Base-by-base conservation (phyloP, 92 coral and sea anemone genomes). In the Zoanthus gigantus region DNA sequence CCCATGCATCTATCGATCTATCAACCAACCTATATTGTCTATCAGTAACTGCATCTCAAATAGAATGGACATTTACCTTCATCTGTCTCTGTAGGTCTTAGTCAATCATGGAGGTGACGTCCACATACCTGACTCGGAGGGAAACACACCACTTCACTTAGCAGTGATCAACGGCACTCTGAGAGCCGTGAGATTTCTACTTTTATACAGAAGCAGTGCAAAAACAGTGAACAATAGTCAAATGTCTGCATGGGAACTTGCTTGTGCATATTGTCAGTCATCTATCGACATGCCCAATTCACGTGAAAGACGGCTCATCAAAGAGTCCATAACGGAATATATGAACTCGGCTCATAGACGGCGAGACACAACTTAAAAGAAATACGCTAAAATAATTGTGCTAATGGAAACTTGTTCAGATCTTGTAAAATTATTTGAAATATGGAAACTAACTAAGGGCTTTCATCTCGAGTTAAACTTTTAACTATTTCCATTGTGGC, bases 221-320 rank as follows among this genome's bases (percentile, higher is more conserved):
- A 66, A 66, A 18, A 23, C 85, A 37, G 66, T 81, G 60, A 81
- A 81, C 60, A 6, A 66, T 1, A 81, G 12, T 13, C 16, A 65
- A 63, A 66, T 81, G 76, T 81, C 85, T 47, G 29, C 85, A 28
- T 81, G 85, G 75, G 85, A 81, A 67, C 85, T 81, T 81, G 75
- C 85, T 48, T 45, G 52, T 31, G 46, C 61, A 1, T 81, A 63
- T 57, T 81, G 17, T 4, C 85, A 81, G 23, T 67, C 85, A 23
- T 81, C 85, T 29, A 66, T 81, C 30, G 85, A 81, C 32, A 50
- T 81, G 45, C 85, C 85, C 0, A 81, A 81, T 46, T 67, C 85
- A 32, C 85, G 85, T 42, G 85, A 81, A 66, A 66, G 85, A 74
- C 75, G 85, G 44, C 85, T 81, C 7, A 81, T 81, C 16, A 81